Percentiles rank a stretch among this genome's conserved stretches.
Conservation (phyloP, 1,140 invertebrate genomes). For the Drepana arcuata region DNA sequence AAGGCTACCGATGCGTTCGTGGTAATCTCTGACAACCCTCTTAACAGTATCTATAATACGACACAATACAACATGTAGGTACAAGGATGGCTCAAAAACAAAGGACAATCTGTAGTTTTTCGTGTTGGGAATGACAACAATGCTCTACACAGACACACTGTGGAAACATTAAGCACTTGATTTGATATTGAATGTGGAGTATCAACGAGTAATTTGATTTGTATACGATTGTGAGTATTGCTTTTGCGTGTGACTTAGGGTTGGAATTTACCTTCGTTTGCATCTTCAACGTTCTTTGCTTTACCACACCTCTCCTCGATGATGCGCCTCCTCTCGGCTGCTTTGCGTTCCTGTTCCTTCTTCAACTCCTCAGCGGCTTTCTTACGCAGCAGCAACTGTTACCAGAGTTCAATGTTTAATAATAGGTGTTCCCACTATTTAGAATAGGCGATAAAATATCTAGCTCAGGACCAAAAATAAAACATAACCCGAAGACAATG, state of each 20-base stretch:
- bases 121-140: no score
- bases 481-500: no score
- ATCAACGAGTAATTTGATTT: no score
- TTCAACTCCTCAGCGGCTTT: conserved; percentile 99
- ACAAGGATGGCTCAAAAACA: no score
- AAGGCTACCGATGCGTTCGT: conserved; percentile 88
- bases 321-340: conserved; percentile 96
- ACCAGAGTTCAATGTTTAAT: no score
- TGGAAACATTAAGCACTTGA: no score
- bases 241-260: background rate
- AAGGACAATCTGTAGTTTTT: no score
- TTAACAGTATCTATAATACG: conserved; percentile 80
- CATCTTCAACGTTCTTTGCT: conserved; percentile 90
- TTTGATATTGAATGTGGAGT: no score
- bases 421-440: no score
- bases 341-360: conserved; percentile 99
- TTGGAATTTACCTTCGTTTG: conserved; percentile 87
- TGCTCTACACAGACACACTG: no score
- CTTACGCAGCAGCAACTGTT: conserved; percentile 97
- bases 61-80: conserved; percentile 51
- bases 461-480: no score
- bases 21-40: conserved; percentile 88
- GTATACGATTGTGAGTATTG: conserved; percentile 1
- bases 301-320: conserved; percentile 96
- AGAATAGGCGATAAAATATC: no score